These are phyloP conservation scores for Heliconius hortense DNA, from an alignment of 2,888 invertebrate genomes.

Conservation along the genomic window DNA sequence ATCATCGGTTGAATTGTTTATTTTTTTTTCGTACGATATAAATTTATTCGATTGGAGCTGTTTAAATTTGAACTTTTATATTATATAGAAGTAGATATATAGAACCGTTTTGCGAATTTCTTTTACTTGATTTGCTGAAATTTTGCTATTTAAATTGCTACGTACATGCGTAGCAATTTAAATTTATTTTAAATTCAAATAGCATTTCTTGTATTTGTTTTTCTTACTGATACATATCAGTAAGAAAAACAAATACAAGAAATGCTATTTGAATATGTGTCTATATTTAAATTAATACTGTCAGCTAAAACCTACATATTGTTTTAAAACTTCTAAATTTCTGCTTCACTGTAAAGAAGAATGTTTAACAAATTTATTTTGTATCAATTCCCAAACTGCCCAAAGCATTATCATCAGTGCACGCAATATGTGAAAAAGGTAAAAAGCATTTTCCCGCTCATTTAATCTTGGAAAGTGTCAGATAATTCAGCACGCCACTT, in stretches of 20 bases:
- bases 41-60: conserved; percentile 1
- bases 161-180: too few species aligned
- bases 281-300: not conserved
- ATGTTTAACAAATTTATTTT: not conserved
- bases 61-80: not conserved
- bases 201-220: not conserved
- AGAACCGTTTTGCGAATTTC: not conserved
- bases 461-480: conserved; percentile 51
- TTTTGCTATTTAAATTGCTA: not conserved
- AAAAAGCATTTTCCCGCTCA: conserved; percentile 50
- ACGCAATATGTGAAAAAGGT: conserved; percentile 45
- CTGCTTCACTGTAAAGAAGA: not conserved
- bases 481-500: conserved; percentile 37
- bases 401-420: conserved; percentile 45
- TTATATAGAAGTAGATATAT: not conserved
- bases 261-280: too few species aligned
- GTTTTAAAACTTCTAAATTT: not conserved
- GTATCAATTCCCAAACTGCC: conserved; percentile 20
- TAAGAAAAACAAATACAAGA: not conserved
- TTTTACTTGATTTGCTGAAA: not conserved
- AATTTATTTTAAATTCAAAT: too few species aligned
- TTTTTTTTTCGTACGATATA: conserved; percentile 5
- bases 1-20: conserved; percentile 9
- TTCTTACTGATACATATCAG: not conserved
- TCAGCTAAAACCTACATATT: not conserved